Conservation (phyloP, 1,140 invertebrate species). For the Macrocentrus cingulum region DNA sequence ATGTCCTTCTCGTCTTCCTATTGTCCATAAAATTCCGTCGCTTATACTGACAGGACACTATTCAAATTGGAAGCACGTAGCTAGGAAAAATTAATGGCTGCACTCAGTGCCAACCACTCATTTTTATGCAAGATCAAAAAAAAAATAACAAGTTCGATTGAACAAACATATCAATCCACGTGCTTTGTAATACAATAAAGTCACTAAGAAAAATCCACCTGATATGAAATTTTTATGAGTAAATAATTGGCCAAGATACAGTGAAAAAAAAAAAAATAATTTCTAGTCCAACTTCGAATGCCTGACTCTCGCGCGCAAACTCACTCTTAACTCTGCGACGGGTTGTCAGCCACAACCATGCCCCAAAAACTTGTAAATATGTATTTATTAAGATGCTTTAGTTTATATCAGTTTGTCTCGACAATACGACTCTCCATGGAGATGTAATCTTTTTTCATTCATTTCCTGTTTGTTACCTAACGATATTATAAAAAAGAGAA, state of each 20-base stretch:
- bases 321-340: neutral
- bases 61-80: conserved; percentile 13
- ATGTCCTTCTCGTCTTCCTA: conserved; percentile 17
- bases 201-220: no score
- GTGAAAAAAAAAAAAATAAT: neutral
- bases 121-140: neutral
- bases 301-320: neutral
- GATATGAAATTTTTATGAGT: no score
- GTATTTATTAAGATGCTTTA: conserved; percentile 44
- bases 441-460: conserved; percentile 12
- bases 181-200: no score
- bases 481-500: conserved; percentile 30
- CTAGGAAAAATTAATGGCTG: conserved; percentile 2
- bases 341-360: conserved; percentile 13
- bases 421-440: conserved; percentile 40
- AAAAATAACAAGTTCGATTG: neutral
- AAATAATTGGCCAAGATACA: neutral
- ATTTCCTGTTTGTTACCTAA: conserved; percentile 7
- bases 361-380: conserved; percentile 42
- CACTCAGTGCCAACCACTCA: neutral
- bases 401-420: conserved; percentile 45
- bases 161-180: neutral
- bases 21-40: conserved; percentile 16
- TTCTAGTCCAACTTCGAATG: neutral
- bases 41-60: conserved; percentile 8